These are phyloP conservation scores for Drosophila virilis DNA, from an alignment of 1,140 invertebrate genomes.

Conservation along the genomic window DNA sequence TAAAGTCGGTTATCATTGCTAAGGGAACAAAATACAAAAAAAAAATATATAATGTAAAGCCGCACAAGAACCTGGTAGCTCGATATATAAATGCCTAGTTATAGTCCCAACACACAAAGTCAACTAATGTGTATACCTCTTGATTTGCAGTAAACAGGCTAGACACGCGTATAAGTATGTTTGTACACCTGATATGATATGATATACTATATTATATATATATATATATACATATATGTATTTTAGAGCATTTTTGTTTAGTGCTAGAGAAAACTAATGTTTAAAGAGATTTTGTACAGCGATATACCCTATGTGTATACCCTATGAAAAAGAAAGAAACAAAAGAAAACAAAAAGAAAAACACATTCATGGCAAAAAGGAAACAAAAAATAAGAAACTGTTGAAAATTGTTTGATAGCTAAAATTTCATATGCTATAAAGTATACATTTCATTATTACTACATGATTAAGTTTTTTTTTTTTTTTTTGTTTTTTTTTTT, in stretches of 20 bases:
- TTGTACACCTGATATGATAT: constrained; percentile 24
- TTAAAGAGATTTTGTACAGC: constrained; percentile 62
- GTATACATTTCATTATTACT: constrained; percentile 17
- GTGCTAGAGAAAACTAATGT: constrained; percentile 36
- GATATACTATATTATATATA: constrained; percentile 34
- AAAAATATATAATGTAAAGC: constrained; percentile 5
- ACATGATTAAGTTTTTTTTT: constrained; percentile 7
- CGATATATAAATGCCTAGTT: constrained; percentile 30
- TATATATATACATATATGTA: constrained; percentile 57
- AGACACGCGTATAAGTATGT: constrained; percentile 26
- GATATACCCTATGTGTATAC: constrained; percentile 2
- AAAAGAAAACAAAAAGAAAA: no score
- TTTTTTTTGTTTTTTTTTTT: constrained; percentile 28
- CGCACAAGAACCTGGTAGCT: constrained; percentile 36
- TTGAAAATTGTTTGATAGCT: constrained; percentile 42
- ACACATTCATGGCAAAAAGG: constrained; percentile 13
- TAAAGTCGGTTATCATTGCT: constrained; percentile 64
- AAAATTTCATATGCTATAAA: constrained; percentile 41
- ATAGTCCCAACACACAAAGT: constrained; percentile 25
- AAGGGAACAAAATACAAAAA: constrained; percentile 75
- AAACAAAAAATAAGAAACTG: constrained; percentile 2
- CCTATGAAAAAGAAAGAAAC: background rate
- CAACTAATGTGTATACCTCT: constrained; percentile 54
- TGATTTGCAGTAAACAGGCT: constrained; percentile 25
- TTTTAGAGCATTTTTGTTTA: constrained; percentile 66